phyloP scores from a whole-genome alignment of 2,888 invertebrate species.

The Micropterix aruncella region DNA sequence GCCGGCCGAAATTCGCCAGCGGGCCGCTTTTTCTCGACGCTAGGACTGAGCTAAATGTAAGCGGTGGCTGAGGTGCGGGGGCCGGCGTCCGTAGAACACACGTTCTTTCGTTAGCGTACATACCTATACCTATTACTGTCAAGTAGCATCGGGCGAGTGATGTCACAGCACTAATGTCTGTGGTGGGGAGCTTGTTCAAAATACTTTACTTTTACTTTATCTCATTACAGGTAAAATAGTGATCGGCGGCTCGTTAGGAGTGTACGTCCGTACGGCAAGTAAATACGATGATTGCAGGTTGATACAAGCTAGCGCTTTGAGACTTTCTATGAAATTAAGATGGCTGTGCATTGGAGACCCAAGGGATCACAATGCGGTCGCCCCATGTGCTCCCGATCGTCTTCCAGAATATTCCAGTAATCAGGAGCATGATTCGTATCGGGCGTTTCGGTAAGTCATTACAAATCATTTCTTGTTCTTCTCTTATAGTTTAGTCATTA shows the following conservation, averaged over 20 bases:
- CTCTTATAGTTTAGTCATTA: conserved; percentile 63
- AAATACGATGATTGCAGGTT: conserved; percentile 97
- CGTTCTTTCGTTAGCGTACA: no score
- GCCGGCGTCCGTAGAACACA: no score
- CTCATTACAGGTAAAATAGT: conserved; percentile 66
- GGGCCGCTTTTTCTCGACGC: no score
- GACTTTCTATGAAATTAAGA: conserved; percentile 66
- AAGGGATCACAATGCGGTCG: conserved; percentile 90
- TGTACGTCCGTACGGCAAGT: conserved; percentile 92
- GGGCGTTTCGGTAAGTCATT: conserved; percentile 70
- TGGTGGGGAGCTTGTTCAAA: no score
- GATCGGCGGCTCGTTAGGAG: conserved; percentile 86
- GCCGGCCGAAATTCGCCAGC: no score
- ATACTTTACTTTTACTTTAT: no score
- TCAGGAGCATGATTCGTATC: conserved; percentile 90
- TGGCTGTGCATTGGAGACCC: conserved; percentile 91
- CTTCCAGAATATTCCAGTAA: conserved; percentile 94
- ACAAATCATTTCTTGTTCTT: no score
- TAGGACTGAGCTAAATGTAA: no score
- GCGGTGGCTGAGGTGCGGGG: no score
- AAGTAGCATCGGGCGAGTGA: no score
- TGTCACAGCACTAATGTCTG: no score
- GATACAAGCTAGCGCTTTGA: conserved; percentile 79
- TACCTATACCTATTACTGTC: no score
- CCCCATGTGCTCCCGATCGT: conserved; percentile 91